Conservation (phyloP, 2,113 vertebrate genomes). For the Neofelis nebulosa region DNA sequence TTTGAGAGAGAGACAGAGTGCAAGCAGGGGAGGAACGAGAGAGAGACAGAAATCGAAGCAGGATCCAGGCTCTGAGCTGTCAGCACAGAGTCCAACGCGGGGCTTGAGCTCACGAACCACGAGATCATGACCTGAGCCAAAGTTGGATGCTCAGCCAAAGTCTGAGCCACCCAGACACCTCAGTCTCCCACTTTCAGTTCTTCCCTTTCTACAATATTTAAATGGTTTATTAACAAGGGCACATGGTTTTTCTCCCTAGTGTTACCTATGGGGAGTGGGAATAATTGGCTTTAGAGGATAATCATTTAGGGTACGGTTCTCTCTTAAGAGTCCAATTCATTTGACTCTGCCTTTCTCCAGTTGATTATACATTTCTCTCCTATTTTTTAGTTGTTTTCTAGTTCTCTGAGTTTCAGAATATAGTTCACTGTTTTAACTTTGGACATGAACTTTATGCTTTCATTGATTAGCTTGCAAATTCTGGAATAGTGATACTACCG, state of each 20-base stretch:
- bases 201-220: neutral
- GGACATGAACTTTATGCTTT: neutral
- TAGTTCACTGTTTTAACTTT: constrained; percentile 41
- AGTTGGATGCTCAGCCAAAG: no score
- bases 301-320: neutral
- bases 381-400: constrained; percentile 7
- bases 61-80: no score
- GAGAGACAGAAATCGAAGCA: no score
- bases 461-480: constrained; percentile 32
- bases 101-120: no score
- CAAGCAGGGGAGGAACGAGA: no score
- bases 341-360: neutral
- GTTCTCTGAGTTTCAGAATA: constrained; percentile 9
- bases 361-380: neutral
- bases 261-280: neutral
- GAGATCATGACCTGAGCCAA: no score
- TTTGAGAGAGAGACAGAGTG: no score
- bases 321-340: neutral
- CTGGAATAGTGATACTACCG: neutral
- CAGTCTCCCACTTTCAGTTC: neutral
- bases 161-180: neutral
- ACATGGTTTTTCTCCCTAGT: neutral
- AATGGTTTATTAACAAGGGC: neutral
- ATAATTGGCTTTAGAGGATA: neutral
- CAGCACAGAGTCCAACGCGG: no score